phyloP scores from a whole-genome alignment of 2,113 vertebrate species.

The Anolis carolinensis region DNA sequence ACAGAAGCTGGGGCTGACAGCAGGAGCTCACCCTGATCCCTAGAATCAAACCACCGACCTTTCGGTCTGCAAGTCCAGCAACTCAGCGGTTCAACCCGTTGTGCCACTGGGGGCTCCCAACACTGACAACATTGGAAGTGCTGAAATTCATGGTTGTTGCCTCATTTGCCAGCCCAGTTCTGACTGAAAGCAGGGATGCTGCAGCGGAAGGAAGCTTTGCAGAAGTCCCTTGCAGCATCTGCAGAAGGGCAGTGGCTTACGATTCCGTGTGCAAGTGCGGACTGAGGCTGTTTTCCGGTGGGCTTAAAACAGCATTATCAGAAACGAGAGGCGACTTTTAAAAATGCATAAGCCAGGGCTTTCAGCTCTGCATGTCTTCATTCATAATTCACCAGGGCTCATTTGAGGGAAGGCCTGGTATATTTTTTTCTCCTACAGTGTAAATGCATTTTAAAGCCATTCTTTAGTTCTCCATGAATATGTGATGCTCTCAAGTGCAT shows the following conservation, averaged over 20 bases:
- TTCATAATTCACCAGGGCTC: constrained; percentile 66
- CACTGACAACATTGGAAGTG: too few relatives aligned
- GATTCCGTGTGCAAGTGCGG: background rate
- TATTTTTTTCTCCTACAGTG: constrained; percentile 55
- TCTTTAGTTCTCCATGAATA: constrained; percentile 61
- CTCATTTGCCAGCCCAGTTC: too few relatives aligned
- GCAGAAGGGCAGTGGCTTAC: fast-evolving
- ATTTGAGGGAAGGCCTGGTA: constrained; percentile 56
- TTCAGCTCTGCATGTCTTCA: constrained; percentile 54
- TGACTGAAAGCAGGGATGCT: background rate
- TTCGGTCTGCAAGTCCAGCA: too few relatives aligned
- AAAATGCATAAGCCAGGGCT: constrained; percentile 68
- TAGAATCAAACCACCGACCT: too few relatives aligned
- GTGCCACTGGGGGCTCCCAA: too few relatives aligned
- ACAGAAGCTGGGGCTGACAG: too few relatives aligned
- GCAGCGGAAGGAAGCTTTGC: background rate
- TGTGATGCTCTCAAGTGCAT: constrained; percentile 34
- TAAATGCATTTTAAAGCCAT: constrained; percentile 66
- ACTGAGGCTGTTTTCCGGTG: constrained; percentile 28
- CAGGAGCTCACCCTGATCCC: too few relatives aligned
- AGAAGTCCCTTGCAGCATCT: background rate
- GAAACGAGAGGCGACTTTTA: constrained; percentile 62
- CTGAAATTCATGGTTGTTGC: too few relatives aligned
- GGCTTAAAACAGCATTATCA: constrained; percentile 53
- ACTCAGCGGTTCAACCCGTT: too few relatives aligned